phyloP scores from a whole-genome alignment of 2,888 invertebrate genomes.

The Cataglyphis livida region DNA sequence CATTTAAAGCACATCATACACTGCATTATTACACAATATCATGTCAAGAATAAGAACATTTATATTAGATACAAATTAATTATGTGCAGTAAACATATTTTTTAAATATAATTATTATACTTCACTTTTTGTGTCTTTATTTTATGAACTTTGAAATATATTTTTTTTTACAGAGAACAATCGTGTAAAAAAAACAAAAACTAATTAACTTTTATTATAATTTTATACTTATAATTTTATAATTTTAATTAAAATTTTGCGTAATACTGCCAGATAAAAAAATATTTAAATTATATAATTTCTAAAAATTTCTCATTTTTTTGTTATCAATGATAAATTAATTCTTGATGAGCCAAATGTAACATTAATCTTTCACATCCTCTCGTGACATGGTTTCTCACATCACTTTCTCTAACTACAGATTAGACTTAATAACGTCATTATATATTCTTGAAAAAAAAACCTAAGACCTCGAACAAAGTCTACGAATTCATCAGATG shows the following conservation, averaged over 20 bases:
- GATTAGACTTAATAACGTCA: constrained; percentile 3
- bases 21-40: not conserved
- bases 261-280: not conserved
- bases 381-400: not conserved
- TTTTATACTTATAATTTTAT: not conserved
- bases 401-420: not conserved
- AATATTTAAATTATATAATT: not conserved
- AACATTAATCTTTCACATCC: not conserved
- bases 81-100: not conserved
- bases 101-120: not conserved
- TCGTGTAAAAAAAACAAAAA: not conserved
- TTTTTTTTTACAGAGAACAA: not conserved
- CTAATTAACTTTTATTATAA: not conserved
- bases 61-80: not conserved
- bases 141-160: not conserved
- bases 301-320: not conserved
- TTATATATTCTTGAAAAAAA: not conserved
- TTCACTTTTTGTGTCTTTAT: not conserved
- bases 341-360: not conserved
- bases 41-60: not conserved
- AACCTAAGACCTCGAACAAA: constrained; percentile 1
- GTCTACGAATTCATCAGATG: constrained; percentile 39
- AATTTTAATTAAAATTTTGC: not conserved
- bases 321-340: not conserved
- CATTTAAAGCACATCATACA: not conserved